phyloP scores from a whole-genome alignment of 2,113 vertebrate genomes.

The Semnornis frantzii region DNA sequence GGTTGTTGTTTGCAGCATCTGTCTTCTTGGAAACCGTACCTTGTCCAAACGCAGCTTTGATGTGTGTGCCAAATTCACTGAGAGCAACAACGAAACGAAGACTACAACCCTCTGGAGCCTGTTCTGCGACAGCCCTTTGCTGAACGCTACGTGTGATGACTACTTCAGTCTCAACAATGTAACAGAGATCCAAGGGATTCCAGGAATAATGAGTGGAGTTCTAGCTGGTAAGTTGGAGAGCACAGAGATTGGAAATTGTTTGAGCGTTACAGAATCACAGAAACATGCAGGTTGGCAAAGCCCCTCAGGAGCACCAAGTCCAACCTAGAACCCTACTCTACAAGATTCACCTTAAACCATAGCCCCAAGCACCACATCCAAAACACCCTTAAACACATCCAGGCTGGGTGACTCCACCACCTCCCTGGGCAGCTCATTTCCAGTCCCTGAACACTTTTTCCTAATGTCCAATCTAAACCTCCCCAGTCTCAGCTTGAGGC shows the following conservation, averaged over 20 bases:
- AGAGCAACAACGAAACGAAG: slow-evolving; percentile 72
- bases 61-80: slow-evolving; percentile 82
- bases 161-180: slow-evolving; percentile 89
- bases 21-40: slow-evolving; percentile 93
- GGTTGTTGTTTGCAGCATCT: slow-evolving; percentile 77
- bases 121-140: slow-evolving; percentile 80
- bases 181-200: slow-evolving; percentile 89
- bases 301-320: no score
- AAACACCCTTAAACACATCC: no score
- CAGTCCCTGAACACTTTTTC: no score
- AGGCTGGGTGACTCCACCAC: no score
- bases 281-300: no score
- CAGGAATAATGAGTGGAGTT: slow-evolving; percentile 87
- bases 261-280: background rate
- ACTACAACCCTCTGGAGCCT: slow-evolving; percentile 84
- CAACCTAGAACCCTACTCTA: no score
- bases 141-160: slow-evolving; percentile 82
- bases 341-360: no score
- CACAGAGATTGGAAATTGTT: background rate
- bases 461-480: no score
- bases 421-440: no score
- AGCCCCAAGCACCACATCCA: no score
- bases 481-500: no score
- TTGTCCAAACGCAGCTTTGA: slow-evolving; percentile 82
- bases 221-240: slow-evolving; percentile 78